Base-by-base conservation (phyloP, 2,888 invertebrate genomes). In the Dromius quadrimaculatus region DNA sequence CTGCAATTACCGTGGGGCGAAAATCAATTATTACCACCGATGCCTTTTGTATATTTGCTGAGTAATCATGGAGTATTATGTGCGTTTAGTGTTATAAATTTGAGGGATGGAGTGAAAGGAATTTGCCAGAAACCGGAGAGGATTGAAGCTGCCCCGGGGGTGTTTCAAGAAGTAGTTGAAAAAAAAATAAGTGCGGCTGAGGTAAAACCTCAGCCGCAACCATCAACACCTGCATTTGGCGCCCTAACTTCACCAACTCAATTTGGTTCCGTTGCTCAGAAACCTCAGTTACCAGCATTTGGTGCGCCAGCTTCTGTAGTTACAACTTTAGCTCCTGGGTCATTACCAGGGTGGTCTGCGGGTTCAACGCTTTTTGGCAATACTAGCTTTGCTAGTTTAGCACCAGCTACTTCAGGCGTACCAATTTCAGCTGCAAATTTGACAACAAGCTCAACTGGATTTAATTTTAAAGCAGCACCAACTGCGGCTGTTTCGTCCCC, bases 21-120 rank as follows among this genome's bases (percentile, higher is more conserved):
- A 72, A 87, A 85, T 70, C 84, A 86, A 72, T 82, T 83, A 0
- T 81, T 93, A 22, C 89, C 90, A 0, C 88, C 91, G 2, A 92
- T 93, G 86, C 96, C 96, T 0, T 84, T 92, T 71, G 82, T 96
- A 1, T 87, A 92, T 66, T 85, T 95, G 5, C 81, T 96, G 6
- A 90, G 92, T 0, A 90, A 93, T 69, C 88, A 90, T 41, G 95
- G 95, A 0, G 83, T 91, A 9, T 84, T 97, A 19, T 89, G 91
- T 0, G 85, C 91, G 4, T 96, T 92, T 82, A 88, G 92, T 78
- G 86, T 94, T 57, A 85, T 93, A 2, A 92, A 94, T 82, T 79
- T 91, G 50, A 85, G 86, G 59, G 84, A 87, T 0, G 86, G 86
- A 36, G 85, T 85, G 0, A 82, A 86, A 0, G 83, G 83, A 62